Evolutionary conservation across 2,888 invertebrate species (phyloP).

Genomic region (Mythimna albipuncta): DNA sequence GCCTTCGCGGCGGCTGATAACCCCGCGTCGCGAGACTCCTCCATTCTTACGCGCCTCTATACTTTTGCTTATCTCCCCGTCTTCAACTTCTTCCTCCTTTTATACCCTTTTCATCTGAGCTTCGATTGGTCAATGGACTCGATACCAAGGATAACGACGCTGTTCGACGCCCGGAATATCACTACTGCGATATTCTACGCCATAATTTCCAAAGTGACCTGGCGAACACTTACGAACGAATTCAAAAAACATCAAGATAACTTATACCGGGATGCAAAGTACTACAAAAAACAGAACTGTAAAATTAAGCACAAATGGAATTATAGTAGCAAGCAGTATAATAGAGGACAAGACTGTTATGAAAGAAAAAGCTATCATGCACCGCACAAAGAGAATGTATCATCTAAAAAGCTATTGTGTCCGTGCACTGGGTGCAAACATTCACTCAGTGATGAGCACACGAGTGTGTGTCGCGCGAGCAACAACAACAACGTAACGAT

Average conservation of each 20-base stretch:
- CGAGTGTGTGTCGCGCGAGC: conserved; percentile 92
- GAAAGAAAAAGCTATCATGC: conserved; percentile 84
- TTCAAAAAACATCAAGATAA: conserved; percentile 81
- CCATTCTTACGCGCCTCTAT: conserved; percentile 94
- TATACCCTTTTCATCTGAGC: conserved; percentile 96
- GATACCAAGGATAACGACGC: conserved; percentile 95
- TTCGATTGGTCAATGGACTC: conserved; percentile 99
- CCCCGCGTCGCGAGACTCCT: conserved; percentile 97
- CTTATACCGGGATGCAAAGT: conserved; percentile 78
- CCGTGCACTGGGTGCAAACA: conserved; percentile 93
- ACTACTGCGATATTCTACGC: conserved; percentile 94
- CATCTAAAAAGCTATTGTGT: conserved; percentile 84
- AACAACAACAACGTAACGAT: conserved; percentile 93
- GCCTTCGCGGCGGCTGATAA: conserved; percentile 98
- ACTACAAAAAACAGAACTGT: conserved; percentile 83
- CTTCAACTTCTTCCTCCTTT: conserved; percentile 96
- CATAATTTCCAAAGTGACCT: conserved; percentile 84
- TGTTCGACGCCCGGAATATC: conserved; percentile 95
- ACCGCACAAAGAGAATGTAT: conserved; percentile 81
- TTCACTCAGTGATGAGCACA: conserved; percentile 92
- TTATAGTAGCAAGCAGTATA: conserved; percentile 83
- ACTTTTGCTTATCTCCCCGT: conserved; percentile 98
- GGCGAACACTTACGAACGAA: conserved; percentile 82
- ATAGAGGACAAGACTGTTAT: conserved; percentile 82
- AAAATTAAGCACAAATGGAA: conserved; percentile 87